Base-by-base conservation (phyloP, 2,113 vertebrate species). In the Eurypyga helias region DNA sequence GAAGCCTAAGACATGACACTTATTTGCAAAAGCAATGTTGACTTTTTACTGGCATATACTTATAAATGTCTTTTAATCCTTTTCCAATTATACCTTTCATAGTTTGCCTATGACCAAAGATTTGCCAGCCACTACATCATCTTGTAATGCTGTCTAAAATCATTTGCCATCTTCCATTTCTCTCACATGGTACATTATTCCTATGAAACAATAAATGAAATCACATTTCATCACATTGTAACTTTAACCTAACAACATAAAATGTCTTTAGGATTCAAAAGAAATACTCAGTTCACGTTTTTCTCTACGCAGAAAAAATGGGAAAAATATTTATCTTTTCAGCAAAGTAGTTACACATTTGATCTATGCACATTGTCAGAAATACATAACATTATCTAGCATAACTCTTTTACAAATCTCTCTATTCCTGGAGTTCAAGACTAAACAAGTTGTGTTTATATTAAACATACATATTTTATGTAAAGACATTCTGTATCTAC, bases 401-500 rank as follows among this genome's bases (percentile, higher is more conserved):
- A 54, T 41, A 80, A 48, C 21, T 58, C 20, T 52, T 82, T 67
- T 46, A 80, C 11, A 79, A 83, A 85, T 70, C 13, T 70, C 19
- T 21, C 8, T 75, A 18, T 8, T 26, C 11, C 6, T 57, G 51
- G 8, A 49, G 25, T 26, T 82, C 52, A 93, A 49, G 36, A 38
- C 15, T 60, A 25, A 85, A 83, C 8, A 70, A 73, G 38, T 4
- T 45, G 11, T 79, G 14, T 28, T 79, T 54, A 64, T 45, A 45
- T 45, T 45, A 45, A 45, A 45, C 45, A 45, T 45, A 45, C 45
- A 45, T 45, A 45, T 45, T 7, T 4, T 11, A 28, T 9, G 5
- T 34, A 48, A 89, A 69, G 33, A 61, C 0, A 0, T 1, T 49
- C 4, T 36, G 9, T 49, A 7, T 52, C 28, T 69, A 0, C 43